phyloP scores from a whole-genome alignment of 2,797 vertebrate genomes.

The Acropternis orthonyx region DNA sequence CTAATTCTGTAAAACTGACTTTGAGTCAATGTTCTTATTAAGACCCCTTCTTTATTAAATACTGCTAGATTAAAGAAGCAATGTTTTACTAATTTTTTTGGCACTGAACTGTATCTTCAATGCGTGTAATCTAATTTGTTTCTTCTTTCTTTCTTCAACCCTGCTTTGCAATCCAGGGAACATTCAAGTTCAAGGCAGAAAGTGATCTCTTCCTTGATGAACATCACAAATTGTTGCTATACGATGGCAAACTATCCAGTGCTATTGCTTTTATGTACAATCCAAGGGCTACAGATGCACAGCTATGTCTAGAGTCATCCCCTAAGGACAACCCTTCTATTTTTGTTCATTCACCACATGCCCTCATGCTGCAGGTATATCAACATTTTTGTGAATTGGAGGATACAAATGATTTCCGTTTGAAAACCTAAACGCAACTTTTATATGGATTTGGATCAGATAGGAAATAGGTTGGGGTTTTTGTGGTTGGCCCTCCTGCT shows the following conservation, averaged over 20 bases:
- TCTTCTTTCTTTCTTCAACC: not conserved
- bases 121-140: not conserved
- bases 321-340: constrained; percentile 96
- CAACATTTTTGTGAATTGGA: not conserved
- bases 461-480: not conserved
- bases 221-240: constrained; percentile 92
- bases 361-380: constrained; percentile 97
- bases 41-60: not conserved
- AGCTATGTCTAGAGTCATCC: constrained; percentile 97
- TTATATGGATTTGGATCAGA: not conserved
- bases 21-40: not conserved
- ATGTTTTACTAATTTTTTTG: not conserved
- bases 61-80: not conserved
- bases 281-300: constrained; percentile 94
- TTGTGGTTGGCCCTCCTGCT: not conserved
- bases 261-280: constrained; percentile 94
- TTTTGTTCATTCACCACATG: constrained; percentile 97
- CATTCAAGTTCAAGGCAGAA: constrained; percentile 97
- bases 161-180: constrained; percentile 80
- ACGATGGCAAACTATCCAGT: constrained; percentile 94
- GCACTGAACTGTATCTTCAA: not conserved
- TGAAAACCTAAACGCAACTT: not conserved
- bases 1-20: not conserved
- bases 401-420: not conserved
- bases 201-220: constrained; percentile 95